These are phyloP conservation scores for Butastur rufipennis DNA, from an alignment of 2,113 vertebrate genomes.

Conservation along the genomic window DNA sequence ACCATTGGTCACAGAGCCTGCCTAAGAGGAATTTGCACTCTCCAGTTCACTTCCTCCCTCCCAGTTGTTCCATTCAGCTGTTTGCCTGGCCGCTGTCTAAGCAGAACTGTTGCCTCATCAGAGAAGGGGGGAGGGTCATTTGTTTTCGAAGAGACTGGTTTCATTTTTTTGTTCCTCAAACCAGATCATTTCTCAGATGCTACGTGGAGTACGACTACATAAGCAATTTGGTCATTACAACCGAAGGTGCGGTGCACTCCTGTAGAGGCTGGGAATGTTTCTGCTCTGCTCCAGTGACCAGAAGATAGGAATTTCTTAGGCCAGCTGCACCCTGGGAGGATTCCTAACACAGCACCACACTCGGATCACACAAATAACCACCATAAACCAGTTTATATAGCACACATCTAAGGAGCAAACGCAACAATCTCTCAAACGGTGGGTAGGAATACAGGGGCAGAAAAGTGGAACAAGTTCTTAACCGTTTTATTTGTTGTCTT, in stretches of 20 bases:
- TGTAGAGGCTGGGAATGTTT: not conserved
- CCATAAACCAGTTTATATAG: not conserved
- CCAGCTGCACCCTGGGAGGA: not conserved
- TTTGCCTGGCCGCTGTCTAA: not conserved
- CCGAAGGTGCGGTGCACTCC: fast-evolving
- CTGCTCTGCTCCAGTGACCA: not conserved
- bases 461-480: not conserved
- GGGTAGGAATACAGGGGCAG: not conserved
- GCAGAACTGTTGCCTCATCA: not conserved
- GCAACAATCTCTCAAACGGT: not conserved
- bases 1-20: not conserved
- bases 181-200: not conserved
- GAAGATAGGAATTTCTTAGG: not conserved
- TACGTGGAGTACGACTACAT: not conserved
- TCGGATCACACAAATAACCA: not conserved
- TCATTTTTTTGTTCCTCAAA: not conserved
- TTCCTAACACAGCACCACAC: not conserved
- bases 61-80: not conserved
- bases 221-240: not conserved
- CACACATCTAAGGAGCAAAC: not conserved
- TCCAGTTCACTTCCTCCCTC: not conserved
- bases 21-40: not conserved
- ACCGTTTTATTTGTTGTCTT: not conserved
- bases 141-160: not conserved
- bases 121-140: not conserved